Evolutionary conservation across 2,113 vertebrate species (phyloP).

Genomic region (Festucalex cinctus): DNA sequence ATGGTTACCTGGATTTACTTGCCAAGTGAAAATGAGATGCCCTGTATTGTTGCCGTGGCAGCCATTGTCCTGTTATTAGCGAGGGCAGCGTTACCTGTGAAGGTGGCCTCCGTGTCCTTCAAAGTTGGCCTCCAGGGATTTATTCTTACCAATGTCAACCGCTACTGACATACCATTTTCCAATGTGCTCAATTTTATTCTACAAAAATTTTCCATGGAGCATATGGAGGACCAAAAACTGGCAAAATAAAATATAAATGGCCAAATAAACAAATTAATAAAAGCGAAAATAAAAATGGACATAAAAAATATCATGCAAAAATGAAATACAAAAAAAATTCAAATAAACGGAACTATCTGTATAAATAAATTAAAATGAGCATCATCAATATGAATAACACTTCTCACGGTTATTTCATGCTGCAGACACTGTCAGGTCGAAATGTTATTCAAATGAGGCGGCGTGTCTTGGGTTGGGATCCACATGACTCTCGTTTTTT

Average conservation of each 20-base stretch:
- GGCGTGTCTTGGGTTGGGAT: too few species aligned
- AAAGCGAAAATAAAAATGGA: too few species aligned
- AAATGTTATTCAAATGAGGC: too few species aligned
- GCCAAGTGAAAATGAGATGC: constrained; percentile 18
- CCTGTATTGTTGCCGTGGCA: constrained; percentile 56
- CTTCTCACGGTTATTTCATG: too few species aligned
- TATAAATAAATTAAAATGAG: too few species aligned
- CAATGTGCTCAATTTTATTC: constrained; percentile 21
- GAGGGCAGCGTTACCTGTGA: constrained; percentile 66
- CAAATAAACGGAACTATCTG: too few species aligned
- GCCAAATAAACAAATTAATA: too few species aligned
- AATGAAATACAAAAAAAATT: too few species aligned
- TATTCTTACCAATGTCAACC: constrained; percentile 62
- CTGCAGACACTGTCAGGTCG: too few species aligned
- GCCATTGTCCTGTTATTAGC: constrained; percentile 53
- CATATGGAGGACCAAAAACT: neutral
- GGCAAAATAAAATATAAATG: too few species aligned
- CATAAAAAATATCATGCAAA: too few species aligned
- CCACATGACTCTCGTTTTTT: constrained; percentile 2
- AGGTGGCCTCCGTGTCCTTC: constrained; percentile 65
- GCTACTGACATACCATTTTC: constrained; percentile 58
- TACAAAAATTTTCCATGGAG: constrained; percentile 52
- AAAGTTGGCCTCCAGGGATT: constrained; percentile 62
- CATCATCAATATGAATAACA: too few species aligned
- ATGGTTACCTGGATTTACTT: constrained; percentile 62